Evolutionary conservation across 2,797 vertebrate genomes (phyloP).

Genomic region (Malacoctenus gilli): DNA sequence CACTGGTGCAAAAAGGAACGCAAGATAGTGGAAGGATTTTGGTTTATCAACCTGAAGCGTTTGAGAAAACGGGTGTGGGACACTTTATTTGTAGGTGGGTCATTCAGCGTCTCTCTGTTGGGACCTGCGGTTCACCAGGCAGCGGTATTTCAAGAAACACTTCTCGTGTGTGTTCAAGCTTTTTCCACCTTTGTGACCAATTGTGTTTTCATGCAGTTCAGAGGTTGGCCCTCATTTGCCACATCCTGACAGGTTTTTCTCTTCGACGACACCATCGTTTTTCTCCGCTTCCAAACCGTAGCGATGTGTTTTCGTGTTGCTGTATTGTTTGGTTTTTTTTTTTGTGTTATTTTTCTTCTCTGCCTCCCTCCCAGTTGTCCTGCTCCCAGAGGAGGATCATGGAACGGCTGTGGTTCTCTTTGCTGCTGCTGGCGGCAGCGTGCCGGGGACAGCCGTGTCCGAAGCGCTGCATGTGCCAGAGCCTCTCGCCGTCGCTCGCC

Average conservation of each 20-base stretch:
- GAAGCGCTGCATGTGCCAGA: slow-evolving; percentile 91
- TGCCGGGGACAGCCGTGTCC: slow-evolving; percentile 87
- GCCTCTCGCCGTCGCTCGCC: slow-evolving; percentile 88
- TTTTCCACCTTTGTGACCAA: not conserved
- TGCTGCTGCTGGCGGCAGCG: slow-evolving; percentile 83
- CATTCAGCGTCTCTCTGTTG: too few relatives aligned
- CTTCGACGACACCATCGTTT: slow-evolving; percentile 8
- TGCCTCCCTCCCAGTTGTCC: slow-evolving; percentile 69
- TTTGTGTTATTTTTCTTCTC: slow-evolving; percentile 22
- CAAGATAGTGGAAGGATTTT: too few relatives aligned
- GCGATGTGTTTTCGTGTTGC: too few relatives aligned
- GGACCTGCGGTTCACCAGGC: too few relatives aligned
- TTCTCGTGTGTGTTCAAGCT: too few relatives aligned
- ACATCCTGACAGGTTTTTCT: slow-evolving; percentile 5
- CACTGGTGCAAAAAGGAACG: too few relatives aligned
- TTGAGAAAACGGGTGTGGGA: too few relatives aligned
- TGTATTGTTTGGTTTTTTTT: too few relatives aligned
- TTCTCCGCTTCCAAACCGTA: slow-evolving; percentile 26
- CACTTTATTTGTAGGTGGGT: too few relatives aligned
- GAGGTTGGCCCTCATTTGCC: slow-evolving; percentile 4
- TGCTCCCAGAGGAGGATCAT: slow-evolving; percentile 78
- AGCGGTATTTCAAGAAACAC: too few relatives aligned
- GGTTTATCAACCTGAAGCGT: too few relatives aligned
- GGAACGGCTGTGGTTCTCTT: slow-evolving; percentile 85
- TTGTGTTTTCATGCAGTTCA: slow-evolving; percentile 7